Percentiles rank a stretch among this genome's conserved stretches.
Evolutionary conservation across 2,888 invertebrate species (phyloP).

Genomic region (Scotopteryx bipunctaria): DNA sequence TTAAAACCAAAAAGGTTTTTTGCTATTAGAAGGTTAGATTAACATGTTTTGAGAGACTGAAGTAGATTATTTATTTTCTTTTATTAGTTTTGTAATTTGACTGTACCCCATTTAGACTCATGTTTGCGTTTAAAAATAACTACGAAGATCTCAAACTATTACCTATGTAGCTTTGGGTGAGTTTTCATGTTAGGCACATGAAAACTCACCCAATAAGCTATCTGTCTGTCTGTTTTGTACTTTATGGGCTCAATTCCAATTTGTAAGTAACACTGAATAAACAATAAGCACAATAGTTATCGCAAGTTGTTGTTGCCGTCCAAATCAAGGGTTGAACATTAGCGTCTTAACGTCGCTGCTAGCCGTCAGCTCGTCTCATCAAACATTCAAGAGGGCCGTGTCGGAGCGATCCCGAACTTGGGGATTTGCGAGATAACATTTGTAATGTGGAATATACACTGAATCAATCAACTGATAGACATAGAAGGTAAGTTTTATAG

Average conservation of each 20-base stretch:
- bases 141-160: too few species aligned
- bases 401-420: slow-evolving; percentile 43
- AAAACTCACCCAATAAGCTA: too few species aligned
- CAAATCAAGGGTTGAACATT: slow-evolving; percentile 60
- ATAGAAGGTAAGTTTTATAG: background rate
- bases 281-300: slow-evolving; percentile 15
- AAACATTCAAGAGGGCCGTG: slow-evolving; percentile 55
- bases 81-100: background rate
- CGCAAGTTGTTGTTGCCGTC: slow-evolving; percentile 40
- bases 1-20: slow-evolving; percentile 30
- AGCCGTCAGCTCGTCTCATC: slow-evolving; percentile 51
- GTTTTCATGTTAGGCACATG: too few species aligned
- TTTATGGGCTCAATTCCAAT: background rate
- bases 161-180: too few species aligned
- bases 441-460: slow-evolving; percentile 8
- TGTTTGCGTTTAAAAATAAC: too few species aligned
- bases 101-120: too few species aligned
- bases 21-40: slow-evolving; percentile 26
- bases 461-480: background rate
- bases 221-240: too few species aligned
- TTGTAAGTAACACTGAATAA: slow-evolving; percentile 10
- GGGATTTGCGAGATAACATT: slow-evolving; percentile 35
- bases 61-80: background rate
- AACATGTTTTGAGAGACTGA: slow-evolving; percentile 14
- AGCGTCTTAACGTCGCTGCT: slow-evolving; percentile 47